Conservation (phyloP, 2,888 invertebrate species). For the Drosophila peninsularis region DNA sequence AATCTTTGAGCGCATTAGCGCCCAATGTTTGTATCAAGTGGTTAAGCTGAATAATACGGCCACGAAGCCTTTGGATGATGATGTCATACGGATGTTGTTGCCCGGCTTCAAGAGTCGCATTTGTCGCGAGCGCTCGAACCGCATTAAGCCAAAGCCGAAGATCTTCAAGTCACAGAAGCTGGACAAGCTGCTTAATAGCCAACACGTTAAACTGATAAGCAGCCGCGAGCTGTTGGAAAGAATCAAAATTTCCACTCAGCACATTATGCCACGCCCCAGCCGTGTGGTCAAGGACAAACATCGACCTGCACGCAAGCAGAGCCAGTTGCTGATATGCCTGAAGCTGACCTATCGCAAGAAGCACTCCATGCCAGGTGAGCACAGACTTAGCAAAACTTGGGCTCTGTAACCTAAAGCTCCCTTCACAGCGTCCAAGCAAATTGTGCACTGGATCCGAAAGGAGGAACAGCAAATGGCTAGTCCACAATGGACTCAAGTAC, state of each 20-base stretch:
- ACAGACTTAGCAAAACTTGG: neutral
- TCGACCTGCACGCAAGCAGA: neutral
- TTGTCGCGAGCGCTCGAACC: neutral
- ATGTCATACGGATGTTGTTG: neutral
- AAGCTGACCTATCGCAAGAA: neutral
- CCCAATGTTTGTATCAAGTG: neutral
- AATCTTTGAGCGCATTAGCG: neutral
- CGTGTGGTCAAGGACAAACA: neutral
- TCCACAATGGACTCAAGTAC: neutral
- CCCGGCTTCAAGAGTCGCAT: neutral
- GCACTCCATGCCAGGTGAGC: neutral
- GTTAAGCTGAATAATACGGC: neutral
- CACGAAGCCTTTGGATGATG: neutral
- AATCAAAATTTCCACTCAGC: neutral
- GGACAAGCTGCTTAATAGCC: neutral
- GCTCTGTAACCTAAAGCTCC: neutral
- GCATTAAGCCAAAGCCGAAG: neutral
- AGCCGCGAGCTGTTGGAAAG: neutral
- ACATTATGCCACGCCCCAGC: too few relatives aligned
- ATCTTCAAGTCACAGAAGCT: neutral
- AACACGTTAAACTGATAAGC: neutral
- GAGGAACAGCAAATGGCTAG: neutral
- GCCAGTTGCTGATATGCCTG: neutral
- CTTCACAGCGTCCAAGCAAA: neutral
- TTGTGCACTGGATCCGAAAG: slow-evolving; percentile 4